A percentile compares a stretch with the other conserved stretches of the same genome.
Evolutionary conservation across 2,888 invertebrate genomes (phyloP).

Genomic region (Toxonevra muliebris): DNA sequence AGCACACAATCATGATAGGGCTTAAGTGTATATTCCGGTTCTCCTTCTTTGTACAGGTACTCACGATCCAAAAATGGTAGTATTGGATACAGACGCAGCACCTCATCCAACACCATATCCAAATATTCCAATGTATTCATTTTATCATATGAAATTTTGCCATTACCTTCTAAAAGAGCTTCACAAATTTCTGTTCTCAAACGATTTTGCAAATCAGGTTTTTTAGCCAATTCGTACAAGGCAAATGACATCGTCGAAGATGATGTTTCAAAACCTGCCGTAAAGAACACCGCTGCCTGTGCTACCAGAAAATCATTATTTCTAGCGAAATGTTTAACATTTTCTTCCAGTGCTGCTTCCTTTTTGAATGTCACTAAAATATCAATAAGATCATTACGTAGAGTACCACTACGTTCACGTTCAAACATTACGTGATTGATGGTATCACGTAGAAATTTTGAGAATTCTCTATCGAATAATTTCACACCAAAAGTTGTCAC

Average conservation of each 20-base stretch:
- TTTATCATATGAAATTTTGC: slow-evolving; percentile 63
- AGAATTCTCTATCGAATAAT: slow-evolving; percentile 52
- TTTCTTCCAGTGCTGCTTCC: slow-evolving; percentile 42
- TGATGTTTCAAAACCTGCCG: slow-evolving; percentile 62
- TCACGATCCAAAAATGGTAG: slow-evolving; percentile 62
- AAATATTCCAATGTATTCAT: slow-evolving; percentile 64
- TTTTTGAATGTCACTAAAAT: slow-evolving; percentile 64
- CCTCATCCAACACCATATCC: slow-evolving; percentile 63
- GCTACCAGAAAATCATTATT: slow-evolving; percentile 57
- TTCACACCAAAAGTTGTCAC: slow-evolving; percentile 49
- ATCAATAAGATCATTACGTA: slow-evolving; percentile 67
- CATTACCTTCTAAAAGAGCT: slow-evolving; percentile 55
- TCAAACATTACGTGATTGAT: slow-evolving; percentile 64
- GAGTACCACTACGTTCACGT: slow-evolving; percentile 59
- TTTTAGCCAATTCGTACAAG: slow-evolving; percentile 62
- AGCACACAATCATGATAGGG: slow-evolving; percentile 55
- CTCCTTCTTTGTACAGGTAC: slow-evolving; percentile 46
- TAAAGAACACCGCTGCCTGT: slow-evolving; percentile 61
- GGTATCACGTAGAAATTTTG: slow-evolving; percentile 59
- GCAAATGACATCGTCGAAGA: slow-evolving; percentile 65
- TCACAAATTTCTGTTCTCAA: slow-evolving; percentile 64
- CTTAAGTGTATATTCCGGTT: slow-evolving; percentile 48
- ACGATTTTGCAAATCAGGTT: slow-evolving; percentile 63
- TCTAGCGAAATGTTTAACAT: slow-evolving; percentile 42
- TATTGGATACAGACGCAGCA: slow-evolving; percentile 61